Evolutionary conservation across 2,113 vertebrate species (phyloP).

Genomic region (Pomatorhinus ruficollis): DNA sequence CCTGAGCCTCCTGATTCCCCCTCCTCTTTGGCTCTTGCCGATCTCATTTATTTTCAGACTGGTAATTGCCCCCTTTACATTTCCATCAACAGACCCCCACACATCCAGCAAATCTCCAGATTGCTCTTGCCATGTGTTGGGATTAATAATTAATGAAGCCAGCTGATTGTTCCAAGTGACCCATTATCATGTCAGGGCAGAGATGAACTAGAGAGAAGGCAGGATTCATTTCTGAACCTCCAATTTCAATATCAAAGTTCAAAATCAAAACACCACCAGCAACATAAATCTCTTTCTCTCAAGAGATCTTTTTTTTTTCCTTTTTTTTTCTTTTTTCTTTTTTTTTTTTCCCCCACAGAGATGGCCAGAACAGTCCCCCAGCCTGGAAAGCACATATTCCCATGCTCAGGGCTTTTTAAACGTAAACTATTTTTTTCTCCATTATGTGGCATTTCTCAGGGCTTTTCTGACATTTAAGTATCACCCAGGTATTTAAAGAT

Average conservation of each 20-base stretch:
- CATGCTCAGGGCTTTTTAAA: neutral
- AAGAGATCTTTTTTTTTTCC: neutral
- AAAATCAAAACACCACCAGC: neutral
- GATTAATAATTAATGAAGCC: slow-evolving; percentile 59
- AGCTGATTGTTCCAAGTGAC: slow-evolving; percentile 35
- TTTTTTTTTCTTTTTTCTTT: neutral
- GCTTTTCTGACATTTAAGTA: slow-evolving; percentile 23
- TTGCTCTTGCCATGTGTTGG: slow-evolving; percentile 47
- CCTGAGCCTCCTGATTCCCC: neutral
- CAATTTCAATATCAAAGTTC: slow-evolving; percentile 34
- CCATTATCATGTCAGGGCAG: slow-evolving; percentile 24
- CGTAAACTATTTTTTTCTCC: neutral
- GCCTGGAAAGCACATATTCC: neutral
- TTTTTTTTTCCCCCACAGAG: neutral
- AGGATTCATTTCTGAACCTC: slow-evolving; percentile 7
- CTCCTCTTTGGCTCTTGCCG: neutral
- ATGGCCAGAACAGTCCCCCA: neutral
- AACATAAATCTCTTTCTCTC: slow-evolving; percentile 9
- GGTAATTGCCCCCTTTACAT: slow-evolving; percentile 4
- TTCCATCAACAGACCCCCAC: neutral
- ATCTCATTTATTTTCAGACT: slow-evolving; percentile 7
- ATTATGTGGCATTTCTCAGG: neutral
- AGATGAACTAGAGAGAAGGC: neutral
- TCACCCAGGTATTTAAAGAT: neutral
- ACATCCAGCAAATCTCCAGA: neutral